Base-by-base conservation (phyloP, 2,113 vertebrate genomes). In the Plecturocebus donacophilus region DNA sequence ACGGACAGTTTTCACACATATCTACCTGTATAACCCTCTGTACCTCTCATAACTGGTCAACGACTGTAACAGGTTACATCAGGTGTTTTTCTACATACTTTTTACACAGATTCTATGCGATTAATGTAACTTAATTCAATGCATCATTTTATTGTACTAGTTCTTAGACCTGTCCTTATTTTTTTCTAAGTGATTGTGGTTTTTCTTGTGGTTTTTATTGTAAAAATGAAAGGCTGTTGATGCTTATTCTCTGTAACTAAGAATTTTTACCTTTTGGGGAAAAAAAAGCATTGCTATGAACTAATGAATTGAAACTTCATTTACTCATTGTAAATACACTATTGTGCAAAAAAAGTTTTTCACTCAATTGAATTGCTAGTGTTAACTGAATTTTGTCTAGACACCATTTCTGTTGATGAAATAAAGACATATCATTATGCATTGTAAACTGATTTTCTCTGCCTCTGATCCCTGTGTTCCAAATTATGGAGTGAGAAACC, bases 41-140 rank as follows among this genome's bases (percentile, higher is more conserved):
- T 99, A 99, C 99, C 99, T 99, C 99, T 99, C 99, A 99, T 99
- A 99, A 99, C 99, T 99, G 99, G 99, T 99, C 99, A 99, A 99
- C 99, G 99, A 99, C 99, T 99, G 99, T 99, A 99, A 99, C 99
- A 99, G 99, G 99, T 99, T 99, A 99, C 99, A 99, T 99, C 99
- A 99, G 99, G 99, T 99, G 99, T 99, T 99, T 99, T 99, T 99
- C 99, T 99, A 99, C 99, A 99, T 99, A 99, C 99, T 99, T 99
- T 99, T 99, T 99, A 99, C 99, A 99, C 99, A 99, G 99, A 99
- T 99, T 99, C 99, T 99, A 99, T 99, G 99, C 98, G 99, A 99
- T 99, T 99, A 99, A 99, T 99, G 99, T 99, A 99, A 99, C 99
- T 99, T 99, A 99, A 99, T 99, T 99, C 99, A 99, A 99, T 99